Evolutionary conservation across 1,140 invertebrate species (phyloP), one percentile per base, ranked within the genome.

Genomic region (Drosophila pseudoobscura): DNA sequence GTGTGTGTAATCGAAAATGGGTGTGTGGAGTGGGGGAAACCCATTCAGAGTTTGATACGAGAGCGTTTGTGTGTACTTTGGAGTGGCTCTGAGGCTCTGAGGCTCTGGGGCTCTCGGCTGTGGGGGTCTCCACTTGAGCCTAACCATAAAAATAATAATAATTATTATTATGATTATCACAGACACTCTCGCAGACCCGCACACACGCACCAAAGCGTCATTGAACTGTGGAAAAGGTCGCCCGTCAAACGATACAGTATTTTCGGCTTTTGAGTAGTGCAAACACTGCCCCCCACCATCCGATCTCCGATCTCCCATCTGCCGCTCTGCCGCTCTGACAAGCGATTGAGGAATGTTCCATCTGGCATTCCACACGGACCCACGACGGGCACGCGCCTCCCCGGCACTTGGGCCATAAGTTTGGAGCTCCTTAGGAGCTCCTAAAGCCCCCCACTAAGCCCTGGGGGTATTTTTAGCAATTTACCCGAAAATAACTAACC

Each of bases 171-270:
- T 76, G 59, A 44, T 59, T 64, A 61, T 74, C 74, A 80, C 78
- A 76, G 54, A 66, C 61, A 45, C 46, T 44, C 35, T 74, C 74
- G 76, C 78, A 76, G 54, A 66, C 61, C 41, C 46, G 39, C 35
- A 50, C 50, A 61, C 54, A 54, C 22, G 41, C 39, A 26, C 39
- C 51, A 59, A 71, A 78, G 72, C 82, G 82, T 88, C 82, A 88
- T 87, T 87, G 82, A 87, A 87, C 82, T 88, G 75, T 78, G 54
- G 45, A 85, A 85, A 70, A 85, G 82, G 82, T 85, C 82, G 82
- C 69, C 50, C 59, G 50, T 61, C 75, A 53, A 52, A 55, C 22
- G 20, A 65, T 60, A 64, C 59, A 24, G 50, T 17, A 59, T 47
- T 39, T 54, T 54, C 43, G 6, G 17, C 6, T 29, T 49, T 24